Base-by-base conservation (phyloP, 2,888 invertebrate genomes). In the Pristionchus entomophagus region DNA sequence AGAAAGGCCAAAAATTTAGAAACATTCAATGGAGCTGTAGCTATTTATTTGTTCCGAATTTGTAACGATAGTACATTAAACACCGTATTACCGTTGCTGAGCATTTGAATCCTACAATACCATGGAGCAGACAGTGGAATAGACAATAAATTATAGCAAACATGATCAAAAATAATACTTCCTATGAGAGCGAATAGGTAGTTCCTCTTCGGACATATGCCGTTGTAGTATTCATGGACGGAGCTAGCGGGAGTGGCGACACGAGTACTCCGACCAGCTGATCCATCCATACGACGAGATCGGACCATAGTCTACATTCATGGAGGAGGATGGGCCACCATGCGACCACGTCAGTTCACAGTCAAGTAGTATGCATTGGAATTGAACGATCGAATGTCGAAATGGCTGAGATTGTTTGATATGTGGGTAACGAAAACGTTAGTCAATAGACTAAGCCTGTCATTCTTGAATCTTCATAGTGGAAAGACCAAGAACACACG, bases 251-350 rank as follows among this genome's bases (percentile, higher is more conserved):
- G 83, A 3, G 49, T 84, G 22, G 22, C 45, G 10, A 53, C 53
- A 10, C 49, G 83, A 17, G 45, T 84, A 6, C 29, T 84, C 12
- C 62, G 83, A 29, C 83, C 83, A 1, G 41, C 83, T 5, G 35
- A 62, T 26, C 62, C 17, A 2, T 29, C 26, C 22, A 32, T 29
- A 29, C 10, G 65, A 29, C 17, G 65, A 14, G 89, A 90, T 56
- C 88, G 87, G 17, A 85, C 88, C 32, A 59, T 93, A 35, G 88
- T 93, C 65, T 93, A 90, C 86, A 91, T 93, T 78, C 93, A 93
- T 85, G 93, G 93, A 41, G 93, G 93, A 38, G 91, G 91, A 22
- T 92, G 91, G 91, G 88, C 90, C 53, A 89, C 91, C 32, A 91
- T 91, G 90, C 84, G 84, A 65, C 87, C 91, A 32, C 86, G 91